Base-by-base conservation (phyloP, 2,797 vertebrate species). In the Xenentodon cancila region DNA sequence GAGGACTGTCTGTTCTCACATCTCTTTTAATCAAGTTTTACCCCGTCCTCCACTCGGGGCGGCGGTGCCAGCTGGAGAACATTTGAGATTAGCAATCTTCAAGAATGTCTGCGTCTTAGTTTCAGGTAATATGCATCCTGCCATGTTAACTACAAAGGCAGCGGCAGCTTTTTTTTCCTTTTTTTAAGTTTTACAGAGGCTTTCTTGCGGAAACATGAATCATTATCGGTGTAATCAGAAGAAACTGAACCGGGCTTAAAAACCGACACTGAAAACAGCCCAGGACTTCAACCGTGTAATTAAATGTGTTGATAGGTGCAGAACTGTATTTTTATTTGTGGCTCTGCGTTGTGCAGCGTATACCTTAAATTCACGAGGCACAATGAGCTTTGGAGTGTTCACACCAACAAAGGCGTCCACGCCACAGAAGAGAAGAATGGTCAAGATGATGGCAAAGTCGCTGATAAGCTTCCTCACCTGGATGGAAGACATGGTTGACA, bases 301-400 rank as follows among this genome's bases (percentile, higher is more conserved):
- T 1, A 48, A 17, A 52, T 0, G 3, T 37, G 13, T 2, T 3
- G 19, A 46, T 9, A 5, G 2, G 1, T 0, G 17, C 0, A n/a
- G 27, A 8, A 1, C 16, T 49, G 17, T 21, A 37, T 8, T 7
- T 2, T 18, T 20, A 5, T 4, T 25, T 25, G 21, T 54, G 12
- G 12, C 4, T 15, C 25, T 25, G 25, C 5, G 5, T 25, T 25
- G 25, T 13, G 43, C n/a, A 16, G 6, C 0, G 4, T 81, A 2
- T 90, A 99, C 98, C 96, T 99, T 99, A 90, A 99, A 99, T 93
- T 99, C 95, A 63, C 94, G 97, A 90, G 98, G 98, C 93, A 99
- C 98, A 58, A 99, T 92, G 54, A 99, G 92, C 87, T 99, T 99
- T 0, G 98, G 97, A 73, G 98, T 99, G 64, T 96, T 93, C 77